phyloP scores from a whole-genome alignment of 2,797 vertebrate species.

The Phrynocephalus forsythii region DNA sequence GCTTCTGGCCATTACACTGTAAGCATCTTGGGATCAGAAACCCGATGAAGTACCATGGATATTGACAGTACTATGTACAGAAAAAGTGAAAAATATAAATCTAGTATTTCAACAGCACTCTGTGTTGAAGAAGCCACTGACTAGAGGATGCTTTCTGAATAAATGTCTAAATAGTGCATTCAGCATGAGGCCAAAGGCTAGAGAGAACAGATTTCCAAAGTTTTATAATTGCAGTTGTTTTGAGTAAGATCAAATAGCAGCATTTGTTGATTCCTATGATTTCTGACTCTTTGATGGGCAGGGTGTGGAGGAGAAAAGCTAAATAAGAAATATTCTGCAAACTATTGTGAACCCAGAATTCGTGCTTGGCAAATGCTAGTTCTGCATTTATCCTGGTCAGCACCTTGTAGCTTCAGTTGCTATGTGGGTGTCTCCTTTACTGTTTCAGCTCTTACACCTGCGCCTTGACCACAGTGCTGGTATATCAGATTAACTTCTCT shows the following conservation, averaged over 20 bases:
- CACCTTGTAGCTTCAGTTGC: not conserved
- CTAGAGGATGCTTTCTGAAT: not conserved
- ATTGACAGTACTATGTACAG: not conserved
- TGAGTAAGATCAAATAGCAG: conserved; percentile 59
- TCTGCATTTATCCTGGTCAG: not conserved
- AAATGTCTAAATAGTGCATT: conserved; percentile 35
- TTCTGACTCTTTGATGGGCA: conserved; percentile 29
- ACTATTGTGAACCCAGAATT: not conserved
- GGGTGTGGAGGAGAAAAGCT: not conserved
- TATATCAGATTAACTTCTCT: too few relatives aligned
- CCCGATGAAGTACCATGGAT: not conserved
- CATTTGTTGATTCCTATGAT: conserved; percentile 58
- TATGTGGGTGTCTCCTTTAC: not conserved
- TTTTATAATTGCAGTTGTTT: conserved; percentile 61
- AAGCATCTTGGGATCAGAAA: not conserved
- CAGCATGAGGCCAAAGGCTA: conserved; percentile 47
- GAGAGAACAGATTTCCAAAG: conserved; percentile 67
- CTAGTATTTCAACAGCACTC: conserved; percentile 48
- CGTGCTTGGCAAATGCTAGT: not conserved
- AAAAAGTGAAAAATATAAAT: not conserved
- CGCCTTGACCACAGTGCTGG: not conserved
- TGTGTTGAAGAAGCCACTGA: conserved; percentile 50
- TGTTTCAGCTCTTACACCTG: not conserved
- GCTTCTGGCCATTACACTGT: too few relatives aligned
- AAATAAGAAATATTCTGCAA: not conserved